phyloP scores from a whole-genome alignment of 2,888 invertebrate species.

The Kryphioiulus occultus region DNA sequence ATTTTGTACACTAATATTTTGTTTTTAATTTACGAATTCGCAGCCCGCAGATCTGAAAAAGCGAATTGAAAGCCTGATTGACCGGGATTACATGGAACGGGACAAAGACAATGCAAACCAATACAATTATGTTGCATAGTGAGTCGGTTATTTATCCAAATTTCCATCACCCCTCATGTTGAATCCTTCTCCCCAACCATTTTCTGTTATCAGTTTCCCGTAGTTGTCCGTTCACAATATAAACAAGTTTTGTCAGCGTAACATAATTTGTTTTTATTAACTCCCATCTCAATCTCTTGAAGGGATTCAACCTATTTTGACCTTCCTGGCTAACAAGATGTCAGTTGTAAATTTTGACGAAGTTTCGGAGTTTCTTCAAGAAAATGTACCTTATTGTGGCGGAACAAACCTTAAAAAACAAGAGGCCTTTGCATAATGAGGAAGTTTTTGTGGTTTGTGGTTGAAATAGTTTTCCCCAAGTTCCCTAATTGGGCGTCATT shows the following conservation, averaged over 20 bases:
- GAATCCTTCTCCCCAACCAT: neutral
- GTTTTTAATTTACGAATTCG: slow-evolving; percentile 58
- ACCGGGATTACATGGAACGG: slow-evolving; percentile 98
- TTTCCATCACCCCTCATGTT: neutral
- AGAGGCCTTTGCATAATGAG: neutral
- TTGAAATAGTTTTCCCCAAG: neutral
- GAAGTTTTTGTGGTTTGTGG: neutral
- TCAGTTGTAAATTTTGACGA: neutral
- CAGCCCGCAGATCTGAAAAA: slow-evolving; percentile 98
- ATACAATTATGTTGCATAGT: slow-evolving; percentile 98
- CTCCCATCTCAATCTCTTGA: neutral
- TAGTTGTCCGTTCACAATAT: slow-evolving; percentile 36
- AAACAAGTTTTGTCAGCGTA: slow-evolving; percentile 34
- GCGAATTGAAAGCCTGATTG: slow-evolving; percentile 97
- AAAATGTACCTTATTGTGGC: neutral
- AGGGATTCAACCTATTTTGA: neutral
- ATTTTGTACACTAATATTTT: neutral
- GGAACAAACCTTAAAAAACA: slow-evolving; percentile 12
- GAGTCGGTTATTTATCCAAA: neutral
- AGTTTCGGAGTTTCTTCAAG: neutral
- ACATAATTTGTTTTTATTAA: slow-evolving; percentile 32
- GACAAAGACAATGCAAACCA: slow-evolving; percentile 98
- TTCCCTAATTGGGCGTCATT: neutral
- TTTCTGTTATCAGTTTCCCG: slow-evolving; percentile 21
- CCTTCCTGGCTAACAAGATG: neutral